These are phyloP conservation scores for Sturnus vulgaris DNA, from an alignment of 2,113 vertebrate species.

Conservation along the genomic window DNA sequence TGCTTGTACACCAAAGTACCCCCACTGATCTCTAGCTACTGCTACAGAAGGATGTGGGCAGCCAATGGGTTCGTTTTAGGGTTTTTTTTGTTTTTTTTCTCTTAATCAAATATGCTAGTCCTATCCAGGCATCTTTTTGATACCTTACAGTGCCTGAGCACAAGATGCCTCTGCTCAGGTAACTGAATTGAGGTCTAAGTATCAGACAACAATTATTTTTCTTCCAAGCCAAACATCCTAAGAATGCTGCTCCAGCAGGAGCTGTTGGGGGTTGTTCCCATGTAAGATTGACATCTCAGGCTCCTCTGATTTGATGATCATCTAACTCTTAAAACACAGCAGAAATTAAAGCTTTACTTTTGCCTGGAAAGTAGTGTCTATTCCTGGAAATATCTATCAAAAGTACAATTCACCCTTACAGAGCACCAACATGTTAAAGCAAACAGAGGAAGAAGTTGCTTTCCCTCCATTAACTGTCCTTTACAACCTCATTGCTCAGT, in stretches of 20 bases:
- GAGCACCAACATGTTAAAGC: neutral
- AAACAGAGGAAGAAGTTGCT: constrained; percentile 1
- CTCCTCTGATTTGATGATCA: neutral
- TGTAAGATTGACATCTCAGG: neutral
- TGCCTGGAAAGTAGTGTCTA: neutral
- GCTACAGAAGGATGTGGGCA: neutral
- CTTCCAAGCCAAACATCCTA: neutral
- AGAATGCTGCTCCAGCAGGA: neutral
- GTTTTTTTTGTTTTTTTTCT: neutral
- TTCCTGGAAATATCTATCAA: neutral
- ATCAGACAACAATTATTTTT: neutral
- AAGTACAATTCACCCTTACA: neutral
- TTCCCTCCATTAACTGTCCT: constrained; percentile 1
- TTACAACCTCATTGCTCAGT: constrained; percentile 11
- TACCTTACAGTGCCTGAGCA: neutral
- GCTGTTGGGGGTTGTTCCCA: neutral
- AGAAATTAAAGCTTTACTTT: neutral
- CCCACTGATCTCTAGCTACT: neutral
- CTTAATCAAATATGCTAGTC: neutral
- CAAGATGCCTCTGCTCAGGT: neutral
- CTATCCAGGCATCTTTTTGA: neutral
- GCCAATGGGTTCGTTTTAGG: rapidly evolving
- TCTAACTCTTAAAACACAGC: neutral
- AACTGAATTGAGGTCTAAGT: neutral
- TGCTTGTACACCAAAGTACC: rapidly evolving